Base-by-base conservation (phyloP, 2,113 vertebrate genomes). In the Malaclemys terrapin region DNA sequence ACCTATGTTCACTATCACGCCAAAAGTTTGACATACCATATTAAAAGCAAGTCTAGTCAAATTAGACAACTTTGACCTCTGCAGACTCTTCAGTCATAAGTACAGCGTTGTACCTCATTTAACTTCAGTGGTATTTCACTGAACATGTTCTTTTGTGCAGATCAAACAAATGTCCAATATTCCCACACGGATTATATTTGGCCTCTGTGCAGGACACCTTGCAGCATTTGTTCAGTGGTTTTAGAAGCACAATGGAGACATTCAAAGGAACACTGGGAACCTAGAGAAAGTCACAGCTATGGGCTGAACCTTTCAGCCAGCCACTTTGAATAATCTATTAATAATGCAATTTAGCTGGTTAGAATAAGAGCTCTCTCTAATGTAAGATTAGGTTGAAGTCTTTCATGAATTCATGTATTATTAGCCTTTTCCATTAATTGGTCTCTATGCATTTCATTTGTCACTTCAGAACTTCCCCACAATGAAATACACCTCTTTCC, bases 221-320 rank as follows among this genome's bases (percentile, higher is more conserved):
- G 87, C 17, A 87, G 87, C 54, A 86, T 82, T 95, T 97, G 83
- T 95, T 95, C 88, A 93, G 52, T 88, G 84, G 72, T 91, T 96
- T 95, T 79, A 94, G 95, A 95, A 92, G 82, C 75, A 92, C 79
- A 91, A 78, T 85, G 59, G 89, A 89, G 56, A 72, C 93, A 84
- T 83, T 90, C 78, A 80, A 86, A 78, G 81, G 38, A 88, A 89
- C 65, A 89, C 45, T 56, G 76, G 82, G 80, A 84, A 93, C 14
- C 3, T 16, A 90, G 86, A 95, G 89, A 96, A 96, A 97, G 97
- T 97, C 84, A 94, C 25, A 91, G 95, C 92, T 91, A 88, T 47
- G 47, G 53, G 69, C 47, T 95, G 29, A 93, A 79, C 89, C 14
- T 92, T 93, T 97, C 85, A 69, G 54, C 78, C 89, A 3, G 5